phyloP scores from a whole-genome alignment of 2,797 vertebrate species.

The Anabas testudineus region DNA sequence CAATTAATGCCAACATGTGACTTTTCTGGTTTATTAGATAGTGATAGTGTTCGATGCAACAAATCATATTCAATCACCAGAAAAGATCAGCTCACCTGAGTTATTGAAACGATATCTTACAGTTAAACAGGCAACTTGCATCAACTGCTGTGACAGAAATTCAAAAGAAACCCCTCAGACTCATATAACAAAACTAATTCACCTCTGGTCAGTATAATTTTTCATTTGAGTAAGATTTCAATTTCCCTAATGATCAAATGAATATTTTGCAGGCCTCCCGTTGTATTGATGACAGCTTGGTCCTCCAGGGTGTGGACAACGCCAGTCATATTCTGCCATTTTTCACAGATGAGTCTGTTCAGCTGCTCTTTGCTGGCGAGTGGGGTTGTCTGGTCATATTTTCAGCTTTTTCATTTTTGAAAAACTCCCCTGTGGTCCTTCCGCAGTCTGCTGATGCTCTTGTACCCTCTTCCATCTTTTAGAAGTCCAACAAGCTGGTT shows the following conservation, averaged over 20 bases:
- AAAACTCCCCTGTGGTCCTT: background rate
- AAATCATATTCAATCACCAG: background rate
- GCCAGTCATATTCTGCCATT: no score
- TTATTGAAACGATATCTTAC: background rate
- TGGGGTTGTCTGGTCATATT: no score
- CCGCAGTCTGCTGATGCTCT: background rate
- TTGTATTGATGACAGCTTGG: no score
- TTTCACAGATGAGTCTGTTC: no score
- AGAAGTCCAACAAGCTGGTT: background rate
- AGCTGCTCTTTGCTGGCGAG: no score
- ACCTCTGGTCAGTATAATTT: no score
- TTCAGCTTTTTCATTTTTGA: no score
- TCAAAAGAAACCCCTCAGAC: background rate
- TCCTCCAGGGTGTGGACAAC: no score
- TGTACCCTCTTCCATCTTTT: background rate
- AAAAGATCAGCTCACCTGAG: slow-evolving; percentile 7
- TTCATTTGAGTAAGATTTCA: no score
- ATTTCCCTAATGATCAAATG: no score
- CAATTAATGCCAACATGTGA: background rate
- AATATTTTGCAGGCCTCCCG: no score
- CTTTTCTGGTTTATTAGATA: background rate
- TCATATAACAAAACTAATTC: background rate
- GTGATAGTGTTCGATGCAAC: background rate
- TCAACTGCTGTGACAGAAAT: slow-evolving; percentile 1
- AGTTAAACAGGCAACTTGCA: background rate